Evolutionary conservation across 2,797 vertebrate species (phyloP).

Genomic region (Knipowitschia caucasica): DNA sequence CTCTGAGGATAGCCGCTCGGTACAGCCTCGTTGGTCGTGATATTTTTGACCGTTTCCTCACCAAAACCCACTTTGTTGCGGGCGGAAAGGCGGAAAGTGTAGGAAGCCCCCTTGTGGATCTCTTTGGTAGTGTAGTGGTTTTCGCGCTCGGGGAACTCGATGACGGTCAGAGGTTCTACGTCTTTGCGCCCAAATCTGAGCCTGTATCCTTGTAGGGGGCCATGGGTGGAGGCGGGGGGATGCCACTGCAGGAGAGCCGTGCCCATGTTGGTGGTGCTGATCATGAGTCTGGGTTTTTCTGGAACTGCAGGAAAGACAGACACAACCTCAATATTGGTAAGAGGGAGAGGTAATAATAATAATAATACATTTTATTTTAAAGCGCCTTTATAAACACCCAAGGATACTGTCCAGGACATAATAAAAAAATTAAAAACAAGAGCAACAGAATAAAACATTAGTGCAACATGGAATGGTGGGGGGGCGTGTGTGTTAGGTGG

Average conservation of each 20-base stretch:
- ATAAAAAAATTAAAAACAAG: too few species aligned
- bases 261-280: slow-evolving; percentile 98
- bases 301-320: slow-evolving; percentile 81
- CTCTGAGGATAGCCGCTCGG: slow-evolving; percentile 94
- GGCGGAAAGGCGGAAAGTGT: slow-evolving; percentile 91
- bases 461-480: too few species aligned
- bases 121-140: slow-evolving; percentile 98
- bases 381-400: too few species aligned
- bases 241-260: slow-evolving; percentile 98
- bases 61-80: slow-evolving; percentile 98
- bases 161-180: slow-evolving; percentile 84
- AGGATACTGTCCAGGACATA: too few species aligned
- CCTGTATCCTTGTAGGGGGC: slow-evolving; percentile 91
- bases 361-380: too few species aligned
- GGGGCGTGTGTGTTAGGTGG: too few species aligned
- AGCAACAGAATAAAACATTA: too few species aligned
- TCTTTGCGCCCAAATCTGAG: slow-evolving; percentile 96
- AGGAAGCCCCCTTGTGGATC: slow-evolving; percentile 95
- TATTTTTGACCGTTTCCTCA: slow-evolving; percentile 96
- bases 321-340: not conserved
- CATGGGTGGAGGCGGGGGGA: slow-evolving; percentile 88
- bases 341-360: too few species aligned
- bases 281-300: slow-evolving; percentile 93
- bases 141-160: slow-evolving; percentile 94
- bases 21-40: slow-evolving; percentile 88